A percentile compares a stretch with the other conserved stretches of the same genome.
These are phyloP conservation scores for Listronotus oregonensis DNA, from an alignment of 1,140 invertebrate species.

Conservation along the genomic window DNA sequence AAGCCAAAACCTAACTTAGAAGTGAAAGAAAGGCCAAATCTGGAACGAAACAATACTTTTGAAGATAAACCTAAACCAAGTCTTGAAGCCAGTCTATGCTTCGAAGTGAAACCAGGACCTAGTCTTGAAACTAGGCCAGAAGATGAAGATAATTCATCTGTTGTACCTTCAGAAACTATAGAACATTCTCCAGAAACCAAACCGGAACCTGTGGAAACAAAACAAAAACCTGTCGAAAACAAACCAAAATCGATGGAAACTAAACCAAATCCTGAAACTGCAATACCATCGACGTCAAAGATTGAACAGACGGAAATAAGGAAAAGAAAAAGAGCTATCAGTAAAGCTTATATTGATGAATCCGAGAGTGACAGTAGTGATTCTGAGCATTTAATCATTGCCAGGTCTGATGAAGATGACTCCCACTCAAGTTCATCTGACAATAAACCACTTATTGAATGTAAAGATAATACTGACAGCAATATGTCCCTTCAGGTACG, in stretches of 20 bases:
- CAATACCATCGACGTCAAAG: background rate
- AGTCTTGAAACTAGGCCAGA: no score
- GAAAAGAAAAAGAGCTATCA: conserved; percentile 55
- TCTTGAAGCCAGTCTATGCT: no score
- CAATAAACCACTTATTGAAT: conserved; percentile 40
- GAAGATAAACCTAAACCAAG: no score
- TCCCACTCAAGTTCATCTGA: conserved; percentile 50
- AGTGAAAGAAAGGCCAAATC: background rate
- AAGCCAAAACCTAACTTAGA: background rate
- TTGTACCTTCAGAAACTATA: no score
- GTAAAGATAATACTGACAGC: conserved; percentile 46
- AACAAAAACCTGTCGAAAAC: no score
- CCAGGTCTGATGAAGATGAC: conserved; percentile 52
- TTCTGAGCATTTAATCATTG: conserved; percentile 69
- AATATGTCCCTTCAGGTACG: conserved; percentile 39
- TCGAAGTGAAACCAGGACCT: no score
- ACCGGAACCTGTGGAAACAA: background rate
- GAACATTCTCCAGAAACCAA: background rate
- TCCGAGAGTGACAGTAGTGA: conserved; percentile 70
- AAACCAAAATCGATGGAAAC: background rate
- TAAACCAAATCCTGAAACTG: background rate
- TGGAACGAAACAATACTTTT: background rate
- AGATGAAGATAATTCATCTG: no score
- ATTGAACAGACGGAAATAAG: conserved; percentile 31
- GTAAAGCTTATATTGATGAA: conserved; percentile 56